Evolutionary conservation across 2,797 vertebrate species (phyloP), one percentile per base, ranked within the genome.

Genomic region (Protosalanx chinensis): DNA sequence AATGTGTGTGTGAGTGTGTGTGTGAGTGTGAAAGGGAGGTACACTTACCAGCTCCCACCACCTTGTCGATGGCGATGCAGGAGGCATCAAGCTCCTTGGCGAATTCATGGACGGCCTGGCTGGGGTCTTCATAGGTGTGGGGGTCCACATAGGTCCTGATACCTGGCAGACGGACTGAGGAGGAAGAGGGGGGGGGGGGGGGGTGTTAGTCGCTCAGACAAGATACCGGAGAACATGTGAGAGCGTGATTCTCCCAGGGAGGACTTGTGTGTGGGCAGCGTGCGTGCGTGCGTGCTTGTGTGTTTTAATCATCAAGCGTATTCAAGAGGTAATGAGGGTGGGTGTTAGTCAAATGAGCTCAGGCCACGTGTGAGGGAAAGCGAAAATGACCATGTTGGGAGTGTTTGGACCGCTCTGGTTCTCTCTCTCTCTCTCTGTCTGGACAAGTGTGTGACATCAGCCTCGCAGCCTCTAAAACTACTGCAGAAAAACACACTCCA

Each of bases 81-180:
- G 95, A 94, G 51, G 95, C 94, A 16, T 98, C 97, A 77, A 99
- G 79, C 75, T 99, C 97, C 85, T 97, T 98, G 72, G 97, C 97
- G 78, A 99, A 99, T 82, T 98, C 96, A 64, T 99, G 97, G 71
- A 99, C 95, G 2, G 97, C 97, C 84, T 98, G 97, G 78, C 93
- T 96, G 3, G 97, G 97, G 89, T 99, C 97, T 83, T 99, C 97
- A 0, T 99, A 99, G 0, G 97, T 99, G 85, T 99, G 97, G 0
- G 97, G 97, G 82, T 99, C 97, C 61, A 99, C 94, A 0, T 99
- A 99, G 20, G 97, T 98, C 82, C 94, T 94, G 84, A 98, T 93
- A 1, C 97, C 96, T 0, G 97, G 96, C 72, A 97, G 93, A 76
- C 96, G 96, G 79, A 99, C 97, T 99, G 86, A 85, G 87, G 65